Percentiles rank a stretch among this genome's conserved stretches.
These are phyloP conservation scores for Cephus nigrinus DNA, from an alignment of 2,888 invertebrate species.

Conservation along the genomic window DNA sequence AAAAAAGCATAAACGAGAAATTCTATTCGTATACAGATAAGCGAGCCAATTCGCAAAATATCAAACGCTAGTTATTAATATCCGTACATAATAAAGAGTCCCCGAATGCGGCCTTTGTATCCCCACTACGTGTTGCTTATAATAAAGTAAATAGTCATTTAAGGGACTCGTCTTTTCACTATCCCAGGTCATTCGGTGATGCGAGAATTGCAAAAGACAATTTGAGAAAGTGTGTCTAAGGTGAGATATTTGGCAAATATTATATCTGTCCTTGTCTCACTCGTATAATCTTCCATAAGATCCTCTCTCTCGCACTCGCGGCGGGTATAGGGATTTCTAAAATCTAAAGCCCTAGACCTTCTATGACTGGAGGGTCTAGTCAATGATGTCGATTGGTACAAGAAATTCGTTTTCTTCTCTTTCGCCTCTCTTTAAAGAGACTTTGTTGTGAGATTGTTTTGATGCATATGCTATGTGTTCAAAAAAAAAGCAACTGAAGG, in stretches of 20 bases:
- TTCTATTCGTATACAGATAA: neutral
- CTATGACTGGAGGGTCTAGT: neutral
- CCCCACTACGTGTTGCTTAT: conserved; percentile 62
- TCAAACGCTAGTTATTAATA: neutral
- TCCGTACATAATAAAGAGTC: neutral
- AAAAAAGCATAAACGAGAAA: neutral
- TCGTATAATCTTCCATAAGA: neutral
- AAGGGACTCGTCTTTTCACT: neutral
- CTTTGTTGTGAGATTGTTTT: too few relatives aligned
- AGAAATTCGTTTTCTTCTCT: neutral
- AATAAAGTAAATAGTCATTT: conserved; percentile 40
- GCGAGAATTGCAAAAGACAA: neutral
- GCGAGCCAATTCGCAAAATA: neutral
- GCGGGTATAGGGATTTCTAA: neutral
- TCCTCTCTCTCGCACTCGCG: neutral
- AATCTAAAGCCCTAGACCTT: neutral
- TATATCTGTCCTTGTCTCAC: neutral
- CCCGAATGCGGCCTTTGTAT: conserved; percentile 43
- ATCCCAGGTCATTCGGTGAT: neutral
- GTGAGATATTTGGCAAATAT: neutral
- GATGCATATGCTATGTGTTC: neutral
- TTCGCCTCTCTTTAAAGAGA: neutral
- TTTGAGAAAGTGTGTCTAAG: neutral
- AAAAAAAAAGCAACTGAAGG: neutral
- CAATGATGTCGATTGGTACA: neutral